Evolutionary conservation across 37 sponge, comb jelly and placozoan genomes (phyloP).

Genomic region (Beroe ovata): DNA sequence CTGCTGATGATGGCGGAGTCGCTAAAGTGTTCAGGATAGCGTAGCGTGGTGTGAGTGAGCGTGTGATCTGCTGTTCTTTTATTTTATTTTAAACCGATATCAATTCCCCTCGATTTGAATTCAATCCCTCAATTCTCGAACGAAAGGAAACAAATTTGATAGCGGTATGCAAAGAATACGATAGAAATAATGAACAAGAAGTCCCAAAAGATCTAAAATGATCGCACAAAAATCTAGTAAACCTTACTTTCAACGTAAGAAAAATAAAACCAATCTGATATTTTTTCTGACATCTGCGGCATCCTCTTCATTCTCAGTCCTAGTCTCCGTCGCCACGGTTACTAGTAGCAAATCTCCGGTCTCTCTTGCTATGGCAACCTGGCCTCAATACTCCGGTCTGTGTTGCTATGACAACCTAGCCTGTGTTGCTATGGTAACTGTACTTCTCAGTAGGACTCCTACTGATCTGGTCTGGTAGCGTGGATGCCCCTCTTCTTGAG

Average conservation of each 20-base stretch:
- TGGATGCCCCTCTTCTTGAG: conserved; percentile 61
- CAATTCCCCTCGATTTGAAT: no score
- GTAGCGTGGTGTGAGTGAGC: not conserved
- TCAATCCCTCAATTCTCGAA: no score
- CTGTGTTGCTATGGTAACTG: not conserved
- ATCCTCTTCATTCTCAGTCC: no score
- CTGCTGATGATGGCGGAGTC: conserved; percentile 28
- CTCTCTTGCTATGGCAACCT: not conserved
- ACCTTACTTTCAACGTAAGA: conserved; percentile 64
- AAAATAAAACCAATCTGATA: conserved; percentile 53
- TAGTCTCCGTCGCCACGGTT: no score
- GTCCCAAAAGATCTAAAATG: no score
- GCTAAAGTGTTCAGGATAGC: conserved; percentile 58
- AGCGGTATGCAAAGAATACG: no score
- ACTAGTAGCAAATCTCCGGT: not conserved
- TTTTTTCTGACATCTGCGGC: no score
- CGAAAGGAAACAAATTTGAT: no score
- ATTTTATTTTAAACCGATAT: conserved; percentile 50
- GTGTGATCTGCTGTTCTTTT: conserved; percentile 1
- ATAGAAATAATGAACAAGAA: no score
- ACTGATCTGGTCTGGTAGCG: not conserved
- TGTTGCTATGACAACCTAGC: not conserved
- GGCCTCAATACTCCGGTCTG: no score
- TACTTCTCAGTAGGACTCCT: not conserved
- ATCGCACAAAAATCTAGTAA: not conserved